Conservation (phyloP, 2,888 invertebrate species). For the Chelonus formosanus region DNA sequence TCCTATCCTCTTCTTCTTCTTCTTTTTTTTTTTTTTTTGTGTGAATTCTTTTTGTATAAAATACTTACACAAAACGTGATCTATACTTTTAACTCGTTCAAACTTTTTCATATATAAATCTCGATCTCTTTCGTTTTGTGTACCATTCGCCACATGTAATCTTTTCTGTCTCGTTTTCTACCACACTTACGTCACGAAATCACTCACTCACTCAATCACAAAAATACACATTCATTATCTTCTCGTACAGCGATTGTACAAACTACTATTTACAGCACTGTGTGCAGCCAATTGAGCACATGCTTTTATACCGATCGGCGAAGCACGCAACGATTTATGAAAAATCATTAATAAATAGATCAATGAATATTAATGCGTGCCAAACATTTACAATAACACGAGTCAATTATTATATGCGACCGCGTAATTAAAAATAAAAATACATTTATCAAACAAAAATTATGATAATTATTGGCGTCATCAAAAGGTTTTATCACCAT, state of each 20-base stretch:
- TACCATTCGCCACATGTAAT: slow-evolving; percentile 14
- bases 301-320: slow-evolving; percentile 26
- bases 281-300: slow-evolving; percentile 54
- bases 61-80: slow-evolving; percentile 22
- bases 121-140: slow-evolving; percentile 29
- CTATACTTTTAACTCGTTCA: slow-evolving; percentile 10
- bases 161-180: slow-evolving; percentile 42
- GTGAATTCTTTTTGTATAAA: slow-evolving; percentile 24
- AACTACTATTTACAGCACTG: slow-evolving; percentile 47
- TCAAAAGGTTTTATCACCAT: too few species aligned
- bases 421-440: too few species aligned
- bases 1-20: slow-evolving; percentile 28
- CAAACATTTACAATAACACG: too few species aligned
- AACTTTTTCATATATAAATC: slow-evolving; percentile 30
- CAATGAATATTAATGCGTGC: too few species aligned
- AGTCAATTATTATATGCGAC: too few species aligned
- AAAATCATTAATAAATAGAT: background rate
- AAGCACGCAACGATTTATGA: slow-evolving; percentile 15
- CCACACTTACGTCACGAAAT: slow-evolving; percentile 29
- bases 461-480: too few species aligned
- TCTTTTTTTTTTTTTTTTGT: slow-evolving; percentile 31
- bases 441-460: too few species aligned
- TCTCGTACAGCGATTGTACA: slow-evolving; percentile 49
- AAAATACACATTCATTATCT: slow-evolving; percentile 32
- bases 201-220: slow-evolving; percentile 26